These are phyloP conservation scores for Diabrotica undecimpunctata DNA, from an alignment of 1,140 invertebrate genomes.

Conservation along the genomic window DNA sequence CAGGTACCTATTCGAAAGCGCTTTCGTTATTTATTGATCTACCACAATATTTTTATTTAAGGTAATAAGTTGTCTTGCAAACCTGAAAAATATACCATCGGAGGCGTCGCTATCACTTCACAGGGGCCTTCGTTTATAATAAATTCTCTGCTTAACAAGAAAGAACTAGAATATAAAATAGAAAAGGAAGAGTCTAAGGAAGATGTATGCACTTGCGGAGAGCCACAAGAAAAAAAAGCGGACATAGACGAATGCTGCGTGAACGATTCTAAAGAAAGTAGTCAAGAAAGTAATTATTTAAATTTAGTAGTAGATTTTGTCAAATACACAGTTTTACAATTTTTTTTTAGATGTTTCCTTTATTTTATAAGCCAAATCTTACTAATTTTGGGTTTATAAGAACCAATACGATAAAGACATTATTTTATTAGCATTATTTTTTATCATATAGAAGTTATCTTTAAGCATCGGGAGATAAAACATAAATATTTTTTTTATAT, in stretches of 20 bases:
- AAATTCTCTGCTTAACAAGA: background rate
- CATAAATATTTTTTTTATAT: too few relatives aligned
- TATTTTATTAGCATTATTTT: too few relatives aligned
- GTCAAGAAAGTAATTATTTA: too few relatives aligned
- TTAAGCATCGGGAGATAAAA: too few relatives aligned
- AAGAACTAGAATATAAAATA: background rate
- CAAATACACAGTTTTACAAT: conserved; percentile 30
- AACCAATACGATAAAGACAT: too few relatives aligned
- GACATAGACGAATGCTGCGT: background rate
- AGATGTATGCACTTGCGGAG: background rate
- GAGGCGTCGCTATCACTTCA: conserved; percentile 21
- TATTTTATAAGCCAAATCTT: too few relatives aligned
- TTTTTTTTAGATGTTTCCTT: conserved; percentile 33
- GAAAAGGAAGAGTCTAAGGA: background rate
- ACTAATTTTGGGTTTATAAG: too few relatives aligned
- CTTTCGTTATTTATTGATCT: too few relatives aligned
- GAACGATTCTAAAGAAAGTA: background rate
- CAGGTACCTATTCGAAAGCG: background rate
- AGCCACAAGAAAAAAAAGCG: background rate
- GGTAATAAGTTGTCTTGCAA: conserved; percentile 18
- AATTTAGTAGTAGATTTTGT: too few relatives aligned
- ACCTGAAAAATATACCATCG: conserved; percentile 15
- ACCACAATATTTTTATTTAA: background rate
- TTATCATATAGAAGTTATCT: too few relatives aligned
- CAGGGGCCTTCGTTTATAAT: conserved; percentile 15